Percentiles rank a stretch among this genome's conserved stretches.
Conservation (phyloP, 2,113 vertebrate genomes). For the Nibea albiflora region DNA sequence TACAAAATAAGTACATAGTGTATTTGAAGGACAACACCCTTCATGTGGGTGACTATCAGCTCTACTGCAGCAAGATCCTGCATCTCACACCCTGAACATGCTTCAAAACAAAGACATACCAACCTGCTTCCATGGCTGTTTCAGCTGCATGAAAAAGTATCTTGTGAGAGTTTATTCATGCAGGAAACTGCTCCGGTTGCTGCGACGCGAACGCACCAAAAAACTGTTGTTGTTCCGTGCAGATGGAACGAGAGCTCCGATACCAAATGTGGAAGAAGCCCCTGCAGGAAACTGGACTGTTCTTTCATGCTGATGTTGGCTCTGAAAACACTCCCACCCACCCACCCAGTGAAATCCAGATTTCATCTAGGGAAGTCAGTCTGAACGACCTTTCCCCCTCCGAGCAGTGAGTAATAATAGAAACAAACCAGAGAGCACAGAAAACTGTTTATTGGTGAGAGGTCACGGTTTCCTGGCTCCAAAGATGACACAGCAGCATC, state of each 20-base stretch:
- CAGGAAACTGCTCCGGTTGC: neutral
- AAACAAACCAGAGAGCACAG: neutral
- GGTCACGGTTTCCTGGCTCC: neutral
- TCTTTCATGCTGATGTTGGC: neutral
- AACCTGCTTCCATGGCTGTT: neutral
- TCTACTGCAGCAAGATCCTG: neutral
- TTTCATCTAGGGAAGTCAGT: neutral
- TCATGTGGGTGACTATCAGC: neutral
- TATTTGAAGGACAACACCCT: neutral
- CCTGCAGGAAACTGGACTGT: neutral
- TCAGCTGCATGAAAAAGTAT: neutral
- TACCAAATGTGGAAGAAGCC: neutral
- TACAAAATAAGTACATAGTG: neutral
- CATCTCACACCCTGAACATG: no score
- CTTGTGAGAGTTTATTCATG: neutral
- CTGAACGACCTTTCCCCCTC: neutral
- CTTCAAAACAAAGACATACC: neutral
- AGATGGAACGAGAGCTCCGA: no score
- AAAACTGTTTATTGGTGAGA: conserved; percentile 67
- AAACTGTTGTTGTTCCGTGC: neutral
- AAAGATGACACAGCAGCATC: neutral
- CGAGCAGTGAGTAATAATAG: neutral
- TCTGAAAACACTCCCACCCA: neutral
- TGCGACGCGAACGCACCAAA: neutral
- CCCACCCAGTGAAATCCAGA: neutral